Base-by-base conservation (phyloP, 2,113 vertebrate species). In the Thinocorus orbignyianus region DNA sequence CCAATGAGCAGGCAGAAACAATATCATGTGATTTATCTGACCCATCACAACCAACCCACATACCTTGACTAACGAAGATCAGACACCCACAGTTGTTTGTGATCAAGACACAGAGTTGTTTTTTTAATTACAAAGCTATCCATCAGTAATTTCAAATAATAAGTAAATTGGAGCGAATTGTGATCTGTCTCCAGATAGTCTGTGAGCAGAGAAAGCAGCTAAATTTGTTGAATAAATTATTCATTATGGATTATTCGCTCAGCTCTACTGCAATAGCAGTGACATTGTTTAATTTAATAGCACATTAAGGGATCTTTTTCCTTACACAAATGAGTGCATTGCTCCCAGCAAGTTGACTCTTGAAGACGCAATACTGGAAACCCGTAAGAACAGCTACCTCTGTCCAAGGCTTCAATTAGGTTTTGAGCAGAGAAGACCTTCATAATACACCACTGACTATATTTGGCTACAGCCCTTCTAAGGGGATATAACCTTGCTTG, bases 191-290 rank as follows among this genome's bases (percentile, higher is more conserved):
- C 96, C 96, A 97, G 96, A 97, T 96, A 96, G 96, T 97, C 96
- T 97, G 96, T 93, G 95, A 97, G 94, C 95, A 96, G 96, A 97
- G 96, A 97, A 96, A 97, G 96, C 96, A 97, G 96, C 95, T 97
- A 97, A 96, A 97, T 97, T 96, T 96, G 96, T 96, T 97, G 96
- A 96, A 97, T 97, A 96, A 97, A 97, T 97, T 97, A 97, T 97
- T 97, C 96, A 97, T 96, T 97, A 96, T 93, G 95, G 95, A 97
- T 97, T 97, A 97, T 97, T 97, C 96, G 93, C 96, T 97, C 96
- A 96, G 95, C 96, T 96, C 95, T 95, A 96, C 92, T 92, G 96
- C 95, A 95, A 94, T 96, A 96, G 92, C 95, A 97, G 92, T 96
- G 96, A 96, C 96, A 97, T 96, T 97, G 96, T 97, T 97, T 97